Base-by-base conservation (phyloP, 2,113 vertebrate species). In the Rhabdornis inornatus region DNA sequence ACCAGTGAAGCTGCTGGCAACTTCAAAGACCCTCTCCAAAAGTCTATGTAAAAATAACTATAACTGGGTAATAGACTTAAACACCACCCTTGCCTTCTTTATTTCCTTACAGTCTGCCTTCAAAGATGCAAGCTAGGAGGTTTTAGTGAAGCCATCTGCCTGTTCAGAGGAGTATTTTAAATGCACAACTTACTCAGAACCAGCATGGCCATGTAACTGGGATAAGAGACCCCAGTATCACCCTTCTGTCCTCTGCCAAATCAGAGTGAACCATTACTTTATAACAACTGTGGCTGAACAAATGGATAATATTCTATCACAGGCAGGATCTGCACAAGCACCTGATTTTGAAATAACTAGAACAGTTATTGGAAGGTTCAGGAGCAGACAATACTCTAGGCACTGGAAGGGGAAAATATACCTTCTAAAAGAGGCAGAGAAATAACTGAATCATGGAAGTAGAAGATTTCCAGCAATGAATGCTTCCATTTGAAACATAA, bases 301-400 rank as follows among this genome's bases (percentile, higher is more conserved):
- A 71, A 53, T 6, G 5, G n/a, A 30, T 40, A 60, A 60, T 23
- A 56, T 24, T 15, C 28, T 3, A 4, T 31, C n/a, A 61, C 66
- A 89, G 59, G 25, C 50, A 89, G 31, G 72, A 77, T 11, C 0
- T 0, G 25, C 1, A 2, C 22, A 84, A 84, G 19, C 0, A 0
- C 14, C 37, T 65, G 20, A 52, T 50, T 81, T 44, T 44, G 59
- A 80, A 86, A 23, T 13, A 47, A 83, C 21, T 61, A 28, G n/a
- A 92, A 21, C 50, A 84, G 7, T 13, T 81, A 7, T 59, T 65
- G 37, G 2, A 69, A 81, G 11, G 20, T 77, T 87, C 69, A 59
- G 52, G 31, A 70, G 22, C 45, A 77, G 56, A 37, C 31, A 78
- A 70, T 25, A 65, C 9, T 45, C 2, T 2, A 11, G 11, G 25